These are phyloP conservation scores for Noctilio leporinus DNA, from an alignment of 2,113 vertebrate genomes.

Conservation along the genomic window DNA sequence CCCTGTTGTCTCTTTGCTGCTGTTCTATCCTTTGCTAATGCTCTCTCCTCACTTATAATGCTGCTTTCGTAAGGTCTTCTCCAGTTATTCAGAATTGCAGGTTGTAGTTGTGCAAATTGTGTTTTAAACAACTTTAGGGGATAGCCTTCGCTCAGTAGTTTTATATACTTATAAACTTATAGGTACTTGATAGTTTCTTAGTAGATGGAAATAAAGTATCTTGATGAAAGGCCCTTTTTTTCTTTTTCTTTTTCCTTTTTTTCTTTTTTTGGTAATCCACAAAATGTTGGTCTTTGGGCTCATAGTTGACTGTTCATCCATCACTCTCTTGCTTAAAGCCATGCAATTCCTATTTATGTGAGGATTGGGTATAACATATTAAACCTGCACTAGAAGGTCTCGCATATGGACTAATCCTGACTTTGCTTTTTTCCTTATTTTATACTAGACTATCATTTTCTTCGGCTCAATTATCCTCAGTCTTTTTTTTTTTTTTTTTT, in stretches of 20 bases:
- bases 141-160: neutral
- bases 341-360: neutral
- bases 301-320: neutral
- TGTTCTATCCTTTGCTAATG: neutral
- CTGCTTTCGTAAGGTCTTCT: neutral
- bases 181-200: neutral
- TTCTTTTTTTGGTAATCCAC: fast-evolving
- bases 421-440: neutral
- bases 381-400: neutral
- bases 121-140: neutral
- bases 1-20: neutral
- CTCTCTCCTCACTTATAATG: neutral
- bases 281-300: neutral
- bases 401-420: neutral
- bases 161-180: neutral
- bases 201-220: neutral
- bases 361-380: neutral
- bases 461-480: neutral
- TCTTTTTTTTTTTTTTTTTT: too few species aligned
- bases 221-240: neutral
- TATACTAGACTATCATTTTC: neutral
- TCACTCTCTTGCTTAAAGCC: neutral
- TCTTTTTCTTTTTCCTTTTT: neutral
- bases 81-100: neutral
- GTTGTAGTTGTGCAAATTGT: neutral